Base-by-base conservation (phyloP, 2,888 invertebrate genomes). In the Trissonchulus latispiculum region DNA sequence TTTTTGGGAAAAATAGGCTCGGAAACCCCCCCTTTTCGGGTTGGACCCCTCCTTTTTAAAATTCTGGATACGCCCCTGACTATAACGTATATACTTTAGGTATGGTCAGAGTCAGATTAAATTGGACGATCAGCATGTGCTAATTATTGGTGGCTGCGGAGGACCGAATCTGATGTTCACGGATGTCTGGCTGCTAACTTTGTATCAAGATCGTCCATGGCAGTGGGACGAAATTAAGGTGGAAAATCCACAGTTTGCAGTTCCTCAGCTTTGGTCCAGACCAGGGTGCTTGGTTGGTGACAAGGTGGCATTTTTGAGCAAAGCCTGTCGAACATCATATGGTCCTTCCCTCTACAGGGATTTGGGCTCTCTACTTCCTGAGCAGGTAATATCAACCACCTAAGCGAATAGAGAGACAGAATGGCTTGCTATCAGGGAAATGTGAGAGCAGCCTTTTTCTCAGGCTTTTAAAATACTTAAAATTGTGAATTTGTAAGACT, bases 221-320 rank as follows among this genome's bases (percentile, higher is more conserved):
- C 76, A 76, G 18, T 86, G 86, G 86, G 79, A 78, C 32, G 89
- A 90, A 83, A 85, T 95, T 69, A 88, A 88, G 75, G 89, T 95
- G 36, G 87, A 87, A 77, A 90, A 91, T 81, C 88, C 89, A 78
- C 89, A 90, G 80, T 89, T 90, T 87, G 90, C 90, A 62, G 90
- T 94, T 33, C 89, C 90, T 0, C 91, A 92, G 81, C 90, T 94
- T 82, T 94, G 94, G 92, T 93, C 93, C 83, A 93, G 94, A 85
- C 93, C 93, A 73, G 93, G 92, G 70, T 93, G 93, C 84, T 90
- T 88, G 85, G 89, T 85, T 61, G 83, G 82, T 32, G 79, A 82
- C 75, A 80, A 77, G 72, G 76, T 84, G 23, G 81, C 84, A 1
- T 79, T 84, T 18, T 77, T 84, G 69, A 84, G 84, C 76, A 83